These are phyloP conservation scores for Gymnogyps californianus DNA, from an alignment of 2,113 vertebrate genomes.

Conservation along the genomic window DNA sequence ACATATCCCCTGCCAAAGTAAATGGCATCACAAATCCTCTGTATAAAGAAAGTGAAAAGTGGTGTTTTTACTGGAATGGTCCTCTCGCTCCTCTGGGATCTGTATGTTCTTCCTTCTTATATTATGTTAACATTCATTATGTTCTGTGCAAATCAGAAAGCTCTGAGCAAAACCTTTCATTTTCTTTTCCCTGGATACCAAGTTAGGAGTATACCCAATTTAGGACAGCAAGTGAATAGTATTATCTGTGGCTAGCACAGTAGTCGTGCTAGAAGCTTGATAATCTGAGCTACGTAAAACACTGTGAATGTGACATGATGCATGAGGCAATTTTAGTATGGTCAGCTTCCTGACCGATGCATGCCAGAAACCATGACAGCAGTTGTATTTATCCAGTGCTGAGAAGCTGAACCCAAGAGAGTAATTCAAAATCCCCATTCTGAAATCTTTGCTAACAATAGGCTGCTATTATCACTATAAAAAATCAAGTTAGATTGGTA, in stretches of 20 bases:
- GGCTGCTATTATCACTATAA: background rate
- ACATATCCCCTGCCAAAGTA: background rate
- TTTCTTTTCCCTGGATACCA: background rate
- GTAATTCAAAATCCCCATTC: background rate
- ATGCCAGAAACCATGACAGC: background rate
- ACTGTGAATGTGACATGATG: background rate
- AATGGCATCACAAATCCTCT: slow-evolving; percentile 1
- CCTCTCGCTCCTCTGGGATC: background rate
- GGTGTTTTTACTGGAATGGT: background rate
- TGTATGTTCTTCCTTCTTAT: background rate
- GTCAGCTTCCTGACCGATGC: background rate
- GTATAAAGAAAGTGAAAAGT: background rate
- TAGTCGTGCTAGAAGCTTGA: background rate
- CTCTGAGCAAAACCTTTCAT: background rate
- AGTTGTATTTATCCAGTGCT: background rate
- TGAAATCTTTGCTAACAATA: background rate
- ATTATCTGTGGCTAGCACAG: slow-evolving; percentile 8
- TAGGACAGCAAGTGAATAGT: background rate
- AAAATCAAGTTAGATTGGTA: background rate
- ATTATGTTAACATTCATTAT: background rate
- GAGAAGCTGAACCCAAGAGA: background rate
- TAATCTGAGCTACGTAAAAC: background rate
- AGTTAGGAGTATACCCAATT: background rate
- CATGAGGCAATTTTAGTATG: background rate
- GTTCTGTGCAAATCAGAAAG: background rate